A percentile compares a stretch with the other conserved stretches of the same genome.
These are phyloP conservation scores for Chinchilla lanigera DNA, from an alignment of 2,113 vertebrate genomes.

Conservation along the genomic window DNA sequence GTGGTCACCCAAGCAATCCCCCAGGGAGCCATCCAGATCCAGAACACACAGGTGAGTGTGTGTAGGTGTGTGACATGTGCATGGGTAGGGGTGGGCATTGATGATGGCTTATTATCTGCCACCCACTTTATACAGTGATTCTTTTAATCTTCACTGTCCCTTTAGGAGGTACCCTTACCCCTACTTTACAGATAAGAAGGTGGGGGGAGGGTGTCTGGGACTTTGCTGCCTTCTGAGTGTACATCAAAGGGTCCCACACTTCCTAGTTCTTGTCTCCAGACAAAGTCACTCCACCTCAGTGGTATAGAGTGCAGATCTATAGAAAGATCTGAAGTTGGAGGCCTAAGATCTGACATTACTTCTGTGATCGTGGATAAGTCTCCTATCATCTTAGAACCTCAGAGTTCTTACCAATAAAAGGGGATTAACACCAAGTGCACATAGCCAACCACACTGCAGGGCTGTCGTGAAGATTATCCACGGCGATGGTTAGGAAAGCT, in stretches of 20 bases:
- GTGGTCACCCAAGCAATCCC: conserved; percentile 96
- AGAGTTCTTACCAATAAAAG: not conserved
- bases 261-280: not conserved
- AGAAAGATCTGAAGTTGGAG: not conserved
- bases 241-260: not conserved
- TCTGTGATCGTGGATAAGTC: conserved; percentile 1
- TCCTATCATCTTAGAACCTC: not conserved
- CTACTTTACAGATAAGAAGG: not conserved
- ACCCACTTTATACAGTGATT: not conserved
- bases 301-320: not conserved
- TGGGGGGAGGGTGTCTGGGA: not conserved
- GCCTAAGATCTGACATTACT: not conserved
- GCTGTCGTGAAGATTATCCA: not conserved
- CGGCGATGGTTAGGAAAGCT: not conserved
- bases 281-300: not conserved
- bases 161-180: not conserved
- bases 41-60: conserved; percentile 95
- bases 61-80: not conserved
- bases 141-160: not conserved
- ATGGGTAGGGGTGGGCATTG: not conserved
- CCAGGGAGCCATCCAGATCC: conserved; percentile 97
- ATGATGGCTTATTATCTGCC: not conserved
- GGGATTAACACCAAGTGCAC: not conserved
- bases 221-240: not conserved
- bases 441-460: not conserved